These are phyloP conservation scores for Andrena haemorrhoa DNA, from an alignment of 2,888 invertebrate species.

Conservation along the genomic window DNA sequence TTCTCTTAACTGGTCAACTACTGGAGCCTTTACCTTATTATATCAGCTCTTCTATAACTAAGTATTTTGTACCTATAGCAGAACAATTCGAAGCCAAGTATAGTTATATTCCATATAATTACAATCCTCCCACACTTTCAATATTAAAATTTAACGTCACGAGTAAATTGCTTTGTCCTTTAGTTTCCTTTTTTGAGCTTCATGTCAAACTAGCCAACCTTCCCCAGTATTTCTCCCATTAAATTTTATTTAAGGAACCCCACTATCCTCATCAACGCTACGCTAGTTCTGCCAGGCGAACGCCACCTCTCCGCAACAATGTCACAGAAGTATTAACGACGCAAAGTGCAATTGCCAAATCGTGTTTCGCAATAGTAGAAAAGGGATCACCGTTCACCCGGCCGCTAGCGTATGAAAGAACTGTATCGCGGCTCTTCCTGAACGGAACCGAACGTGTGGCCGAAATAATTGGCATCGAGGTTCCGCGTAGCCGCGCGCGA, in stretches of 20 bases:
- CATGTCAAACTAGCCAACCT: too few relatives aligned
- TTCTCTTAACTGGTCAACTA: too few relatives aligned
- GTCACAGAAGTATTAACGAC: neutral
- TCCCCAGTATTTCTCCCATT: neutral
- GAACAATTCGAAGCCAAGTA: too few relatives aligned
- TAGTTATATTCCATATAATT: too few relatives aligned
- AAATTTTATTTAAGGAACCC: neutral
- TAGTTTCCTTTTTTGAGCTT: too few relatives aligned
- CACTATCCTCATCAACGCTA: neutral
- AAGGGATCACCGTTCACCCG: neutral
- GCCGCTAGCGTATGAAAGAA: neutral
- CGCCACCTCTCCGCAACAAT: neutral
- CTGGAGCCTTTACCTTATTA: too few relatives aligned
- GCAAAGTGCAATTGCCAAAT: neutral
- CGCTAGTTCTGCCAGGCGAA: neutral
- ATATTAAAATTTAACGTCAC: too few relatives aligned
- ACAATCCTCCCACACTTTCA: too few relatives aligned
- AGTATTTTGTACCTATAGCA: too few relatives aligned
- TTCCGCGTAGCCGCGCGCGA: neutral
- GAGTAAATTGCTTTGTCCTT: too few relatives aligned
- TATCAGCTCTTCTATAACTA: too few relatives aligned
- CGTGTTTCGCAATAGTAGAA: neutral
- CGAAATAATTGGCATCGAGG: slow-evolving; percentile 15
- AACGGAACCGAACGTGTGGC: neutral
- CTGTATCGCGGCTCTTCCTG: neutral